Evolutionary conservation across 2,113 vertebrate genomes (phyloP).

Genomic region (Dasyurus viverrinus): DNA sequence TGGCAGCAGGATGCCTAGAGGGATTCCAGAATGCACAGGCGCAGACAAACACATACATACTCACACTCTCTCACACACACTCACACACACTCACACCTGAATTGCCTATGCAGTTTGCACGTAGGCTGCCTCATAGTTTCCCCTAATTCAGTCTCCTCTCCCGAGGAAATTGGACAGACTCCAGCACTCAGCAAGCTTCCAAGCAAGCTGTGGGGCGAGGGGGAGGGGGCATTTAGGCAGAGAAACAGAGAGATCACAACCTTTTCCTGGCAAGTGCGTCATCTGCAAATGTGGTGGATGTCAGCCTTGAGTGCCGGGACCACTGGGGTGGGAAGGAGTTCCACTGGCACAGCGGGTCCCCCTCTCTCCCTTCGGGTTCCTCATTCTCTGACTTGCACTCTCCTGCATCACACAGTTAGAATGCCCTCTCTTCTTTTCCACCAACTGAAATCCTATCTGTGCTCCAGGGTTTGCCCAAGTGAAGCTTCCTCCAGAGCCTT

Average conservation of each 20-base stretch:
- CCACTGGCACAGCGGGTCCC: too few species aligned
- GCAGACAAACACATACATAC: background rate
- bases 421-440: background rate
- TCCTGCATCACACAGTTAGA: background rate
- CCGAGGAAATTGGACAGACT: background rate
- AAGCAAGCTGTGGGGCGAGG: background rate
- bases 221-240: background rate
- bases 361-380: background rate
- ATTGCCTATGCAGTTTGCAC: background rate
- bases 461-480: background rate
- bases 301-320: background rate
- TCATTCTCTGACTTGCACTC: background rate
- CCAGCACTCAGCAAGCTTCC: background rate
- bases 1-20: background rate
- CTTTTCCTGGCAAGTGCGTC: background rate
- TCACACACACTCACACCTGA: background rate
- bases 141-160: background rate
- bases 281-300: background rate
- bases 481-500: background rate
- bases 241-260: background rate
- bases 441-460: background rate
- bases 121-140: background rate
- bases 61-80: background rate
- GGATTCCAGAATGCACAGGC: background rate
- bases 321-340: background rate